Evolutionary conservation across 1,140 invertebrate species (phyloP).

Genomic region (Drosophila nikananu): DNA sequence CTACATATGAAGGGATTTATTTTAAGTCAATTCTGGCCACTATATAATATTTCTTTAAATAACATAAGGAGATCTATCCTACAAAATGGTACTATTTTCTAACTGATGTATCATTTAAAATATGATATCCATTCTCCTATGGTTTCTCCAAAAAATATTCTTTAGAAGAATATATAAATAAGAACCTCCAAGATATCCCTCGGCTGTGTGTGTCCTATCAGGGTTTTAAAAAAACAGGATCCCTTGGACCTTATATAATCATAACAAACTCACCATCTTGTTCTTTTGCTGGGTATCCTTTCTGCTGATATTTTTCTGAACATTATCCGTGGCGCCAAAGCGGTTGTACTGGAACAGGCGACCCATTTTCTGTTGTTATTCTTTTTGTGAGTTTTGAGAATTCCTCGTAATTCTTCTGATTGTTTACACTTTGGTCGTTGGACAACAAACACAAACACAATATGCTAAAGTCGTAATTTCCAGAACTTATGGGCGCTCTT

Average conservation of each 20-base stretch:
- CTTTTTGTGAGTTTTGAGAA: not conserved
- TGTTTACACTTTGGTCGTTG: constrained; percentile 50
- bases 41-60: too few relatives aligned
- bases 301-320: constrained; percentile 61
- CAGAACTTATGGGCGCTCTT: constrained; percentile 27
- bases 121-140: not conserved
- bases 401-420: constrained; percentile 20
- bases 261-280: constrained; percentile 61
- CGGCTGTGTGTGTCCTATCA: not conserved
- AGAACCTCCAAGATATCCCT: not conserved
- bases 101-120: not conserved
- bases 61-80: not conserved
- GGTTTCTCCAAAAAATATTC: too few relatives aligned
- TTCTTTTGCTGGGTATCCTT: constrained; percentile 71
- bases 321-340: constrained; percentile 69
- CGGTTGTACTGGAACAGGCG: constrained; percentile 81
- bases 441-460: constrained; percentile 46
- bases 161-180: too few relatives aligned
- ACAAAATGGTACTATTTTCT: not conserved
- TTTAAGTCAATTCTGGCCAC: not conserved
- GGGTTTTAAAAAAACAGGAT: not conserved
- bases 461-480: constrained; percentile 53
- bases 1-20: not conserved
- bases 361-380: constrained; percentile 62
- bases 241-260: not conserved